Evolutionary conservation across 2,888 invertebrate species (phyloP), one percentile per base, ranked within the genome.

Genomic region (Drosophila fulvimacula): DNA sequence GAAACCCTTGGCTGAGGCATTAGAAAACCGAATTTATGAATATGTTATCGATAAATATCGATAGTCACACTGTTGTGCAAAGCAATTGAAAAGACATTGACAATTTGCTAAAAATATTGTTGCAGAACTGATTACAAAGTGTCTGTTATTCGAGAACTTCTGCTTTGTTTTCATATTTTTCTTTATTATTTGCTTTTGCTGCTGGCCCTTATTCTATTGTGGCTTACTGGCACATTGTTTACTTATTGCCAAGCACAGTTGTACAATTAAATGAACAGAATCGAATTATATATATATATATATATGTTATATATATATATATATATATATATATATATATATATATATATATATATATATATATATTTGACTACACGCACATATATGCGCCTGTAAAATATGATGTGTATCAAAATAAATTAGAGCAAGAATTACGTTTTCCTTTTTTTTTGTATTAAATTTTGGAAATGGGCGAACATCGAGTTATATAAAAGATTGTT

Each of bases 231-330:
- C 38, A 38, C 32, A 39, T 21, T 4, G 32, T 41, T 30, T 55
- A 30, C 7, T 51, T 64, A 62, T 38, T 46, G 58, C 58, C 58
- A 58, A 62, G 19, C 62, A 46, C 57, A 46, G 46, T 30, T 57
- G n/a, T 42, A 56, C 30, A 32, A 24, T 13, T 39, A 56, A 38
- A 39, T 27, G 19, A 17, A 39, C 5, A 24, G 36, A 52, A 27
- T 38, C 11, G 24, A 36, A 24, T 52, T n/a, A 11, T 38, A 38
- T 24, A 36, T n/a, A 10, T n/a, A 32, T 21, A 21, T 15, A 27
- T 27, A 27, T 11, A 15, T n/a, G n/a, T n/a, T 34, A 34, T 30
- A 21, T 30, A 34, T 19, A 24, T 39, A 32, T 46, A 48, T 19
- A 32, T 49, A 19, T 49, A 32, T 13, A n/a, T 52, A 6, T n/a